Evolutionary conservation across 2,797 vertebrate genomes (phyloP).

Genomic region (Pipistrellus kuhlii): DNA sequence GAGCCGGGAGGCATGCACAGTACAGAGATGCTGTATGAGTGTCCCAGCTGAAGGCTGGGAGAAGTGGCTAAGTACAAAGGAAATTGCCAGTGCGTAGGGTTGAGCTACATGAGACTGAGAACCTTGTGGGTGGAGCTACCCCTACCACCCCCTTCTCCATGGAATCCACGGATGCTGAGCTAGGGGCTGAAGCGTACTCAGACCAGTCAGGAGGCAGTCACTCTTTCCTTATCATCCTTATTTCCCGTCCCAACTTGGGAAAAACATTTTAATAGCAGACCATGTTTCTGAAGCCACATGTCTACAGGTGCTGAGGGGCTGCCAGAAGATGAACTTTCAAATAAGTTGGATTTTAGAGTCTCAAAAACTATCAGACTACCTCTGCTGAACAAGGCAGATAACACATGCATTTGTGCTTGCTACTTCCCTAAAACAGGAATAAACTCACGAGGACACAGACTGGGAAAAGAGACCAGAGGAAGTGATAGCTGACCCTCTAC

Average conservation of each 20-base stretch:
- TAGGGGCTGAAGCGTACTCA: not conserved
- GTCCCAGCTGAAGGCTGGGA: not conserved
- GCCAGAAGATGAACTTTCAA: not conserved
- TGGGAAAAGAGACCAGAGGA: not conserved
- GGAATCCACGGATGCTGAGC: not conserved
- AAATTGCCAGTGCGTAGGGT: not conserved
- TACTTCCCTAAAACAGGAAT: not conserved
- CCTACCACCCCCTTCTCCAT: not conserved
- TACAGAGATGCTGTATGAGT: not conserved
- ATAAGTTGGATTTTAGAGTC: not conserved
- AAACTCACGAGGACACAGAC: not conserved
- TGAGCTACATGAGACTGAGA: not conserved
- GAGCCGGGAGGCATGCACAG: not conserved
- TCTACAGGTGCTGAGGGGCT: not conserved
- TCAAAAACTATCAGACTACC: not conserved
- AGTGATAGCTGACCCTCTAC: not conserved
- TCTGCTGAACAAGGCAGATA: not conserved
- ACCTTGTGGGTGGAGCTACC: not conserved
- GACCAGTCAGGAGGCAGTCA: not conserved
- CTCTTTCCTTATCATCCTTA: not conserved
- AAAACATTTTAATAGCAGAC: not conserved
- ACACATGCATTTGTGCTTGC: not conserved
- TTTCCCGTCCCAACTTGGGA: not conserved
- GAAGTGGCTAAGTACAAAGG: not conserved
- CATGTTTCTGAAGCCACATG: not conserved